These are phyloP conservation scores for Chionodraco myersi DNA, from an alignment of 2,113 vertebrate genomes.

Conservation along the genomic window DNA sequence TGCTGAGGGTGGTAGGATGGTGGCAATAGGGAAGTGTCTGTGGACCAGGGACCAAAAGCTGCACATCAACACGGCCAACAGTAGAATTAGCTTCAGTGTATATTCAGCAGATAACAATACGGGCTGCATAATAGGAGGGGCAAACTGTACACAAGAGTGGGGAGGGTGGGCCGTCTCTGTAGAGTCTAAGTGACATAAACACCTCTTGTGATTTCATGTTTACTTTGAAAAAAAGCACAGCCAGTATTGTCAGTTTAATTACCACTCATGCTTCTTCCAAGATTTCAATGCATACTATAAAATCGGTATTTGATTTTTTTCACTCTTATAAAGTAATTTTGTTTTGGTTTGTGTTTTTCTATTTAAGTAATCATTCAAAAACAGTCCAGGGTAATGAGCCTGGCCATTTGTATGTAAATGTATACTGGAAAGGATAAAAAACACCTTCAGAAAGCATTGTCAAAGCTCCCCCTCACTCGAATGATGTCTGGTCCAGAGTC, in stretches of 20 bases:
- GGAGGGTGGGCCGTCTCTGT: conserved; percentile 15
- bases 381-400: conserved; percentile 16
- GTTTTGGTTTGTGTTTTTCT: neutral
- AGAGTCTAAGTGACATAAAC: conserved; percentile 45
- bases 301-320: neutral
- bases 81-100: conserved; percentile 78
- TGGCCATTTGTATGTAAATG: conserved; percentile 61
- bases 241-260: conserved; percentile 28
- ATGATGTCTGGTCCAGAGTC: conserved; percentile 88
- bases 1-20: conserved; percentile 69
- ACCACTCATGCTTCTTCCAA: neutral
- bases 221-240: conserved; percentile 49
- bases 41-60: conserved; percentile 66
- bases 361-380: conserved; percentile 1
- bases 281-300: neutral
- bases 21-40: conserved; percentile 71
- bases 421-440: conserved; percentile 32
- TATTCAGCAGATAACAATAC: conserved; percentile 74
- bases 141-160: conserved; percentile 71
- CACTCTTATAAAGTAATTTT: neutral
- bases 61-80: conserved; percentile 66
- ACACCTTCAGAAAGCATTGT: conserved; percentile 31
- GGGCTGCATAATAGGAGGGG: conserved; percentile 69
- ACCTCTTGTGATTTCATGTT: conserved; percentile 55
- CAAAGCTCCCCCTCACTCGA: conserved; percentile 83